Percentiles rank a stretch among this genome's conserved stretches.
These are phyloP conservation scores for Eidolon dupreanum DNA, from an alignment of 2,797 vertebrate species.

Conservation along the genomic window DNA sequence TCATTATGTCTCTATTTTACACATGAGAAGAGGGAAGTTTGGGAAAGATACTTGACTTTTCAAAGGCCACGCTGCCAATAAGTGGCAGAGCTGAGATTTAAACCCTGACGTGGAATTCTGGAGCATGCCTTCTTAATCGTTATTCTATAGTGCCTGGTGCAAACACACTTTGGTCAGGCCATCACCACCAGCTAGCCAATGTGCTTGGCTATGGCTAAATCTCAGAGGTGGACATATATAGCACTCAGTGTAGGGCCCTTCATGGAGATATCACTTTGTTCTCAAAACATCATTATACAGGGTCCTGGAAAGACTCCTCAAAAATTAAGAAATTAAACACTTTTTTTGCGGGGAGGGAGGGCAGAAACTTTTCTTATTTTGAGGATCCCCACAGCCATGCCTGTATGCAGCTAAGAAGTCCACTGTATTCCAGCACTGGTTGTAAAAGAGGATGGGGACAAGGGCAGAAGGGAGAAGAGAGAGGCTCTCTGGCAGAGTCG, in stretches of 20 bases:
- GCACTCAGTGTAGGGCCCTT: not conserved
- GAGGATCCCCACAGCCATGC: not conserved
- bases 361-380: not conserved
- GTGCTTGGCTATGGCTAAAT: not conserved
- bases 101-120: not conserved
- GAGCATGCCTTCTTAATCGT: not conserved
- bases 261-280: not conserved
- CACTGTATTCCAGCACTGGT: not conserved
- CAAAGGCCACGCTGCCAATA: not conserved
- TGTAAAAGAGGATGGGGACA: not conserved
- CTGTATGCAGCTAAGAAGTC: not conserved
- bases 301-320: not conserved
- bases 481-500: not conserved
- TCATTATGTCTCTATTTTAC: not conserved
- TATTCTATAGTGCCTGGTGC: not conserved
- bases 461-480: not conserved
- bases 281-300: not conserved
- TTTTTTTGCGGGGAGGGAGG: not conserved
- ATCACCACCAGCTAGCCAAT: not conserved
- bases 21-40: not conserved
- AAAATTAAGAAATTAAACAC: conserved; percentile 15
- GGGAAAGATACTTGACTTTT: not conserved
- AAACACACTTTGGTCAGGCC: not conserved
- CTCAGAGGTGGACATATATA: not conserved
- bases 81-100: not conserved